phyloP scores from a whole-genome alignment of 1,140 invertebrate genomes.

The Apocrypta bakeri region DNA sequence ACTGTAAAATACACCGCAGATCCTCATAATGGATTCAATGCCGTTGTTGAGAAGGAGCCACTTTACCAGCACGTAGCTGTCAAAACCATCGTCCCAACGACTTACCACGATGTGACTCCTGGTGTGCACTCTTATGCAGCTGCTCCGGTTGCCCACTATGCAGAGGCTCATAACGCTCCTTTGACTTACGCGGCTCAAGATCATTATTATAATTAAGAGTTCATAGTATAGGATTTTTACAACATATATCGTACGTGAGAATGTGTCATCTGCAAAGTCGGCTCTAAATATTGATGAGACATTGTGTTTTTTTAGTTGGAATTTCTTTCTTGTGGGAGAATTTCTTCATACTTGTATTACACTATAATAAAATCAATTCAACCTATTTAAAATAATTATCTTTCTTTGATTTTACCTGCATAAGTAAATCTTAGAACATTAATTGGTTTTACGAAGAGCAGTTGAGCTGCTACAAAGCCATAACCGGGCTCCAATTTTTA shows the following conservation, averaged over 20 bases:
- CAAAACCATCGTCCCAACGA: neutral
- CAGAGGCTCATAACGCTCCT: neutral
- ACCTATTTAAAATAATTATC: neutral
- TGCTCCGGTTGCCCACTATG: neutral
- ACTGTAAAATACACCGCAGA: slow-evolving; percentile 77
- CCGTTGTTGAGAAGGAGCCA: slow-evolving; percentile 49
- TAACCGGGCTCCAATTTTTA: no score
- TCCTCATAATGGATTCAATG: slow-evolving; percentile 75
- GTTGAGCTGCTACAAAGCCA: no score
- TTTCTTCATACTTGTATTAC: neutral
- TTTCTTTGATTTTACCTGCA: neutral
- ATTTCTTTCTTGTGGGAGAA: neutral
- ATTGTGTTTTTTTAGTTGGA: neutral
- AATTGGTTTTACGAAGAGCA: no score
- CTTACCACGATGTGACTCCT: neutral
- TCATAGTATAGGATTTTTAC: neutral
- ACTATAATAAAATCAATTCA: neutral
- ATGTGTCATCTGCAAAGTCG: neutral
- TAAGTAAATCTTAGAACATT: no score
- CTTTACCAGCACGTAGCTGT: neutral
- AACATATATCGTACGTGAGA: neutral
- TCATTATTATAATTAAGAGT: neutral
- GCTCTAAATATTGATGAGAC: neutral
- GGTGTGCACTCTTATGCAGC: neutral
- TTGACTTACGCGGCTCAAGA: neutral